Evolutionary conservation across 2,888 invertebrate species (phyloP), one percentile per base, ranked within the genome.

Genomic region (Pristionchus japonicus): DNA sequence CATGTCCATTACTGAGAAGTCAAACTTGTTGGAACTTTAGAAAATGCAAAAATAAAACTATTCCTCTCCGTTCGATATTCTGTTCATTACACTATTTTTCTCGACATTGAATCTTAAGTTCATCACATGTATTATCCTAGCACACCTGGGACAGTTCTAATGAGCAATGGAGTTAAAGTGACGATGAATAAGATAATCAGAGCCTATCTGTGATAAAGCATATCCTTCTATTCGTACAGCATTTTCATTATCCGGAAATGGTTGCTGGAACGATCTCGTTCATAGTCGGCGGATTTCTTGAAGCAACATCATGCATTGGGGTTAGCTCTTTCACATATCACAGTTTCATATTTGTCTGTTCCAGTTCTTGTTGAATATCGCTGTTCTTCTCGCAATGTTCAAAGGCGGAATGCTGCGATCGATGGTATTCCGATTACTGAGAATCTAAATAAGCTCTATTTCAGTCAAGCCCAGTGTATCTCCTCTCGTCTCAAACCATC

Each of bases 391-490:
- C 11, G 52, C 52, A 17, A 11, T 52, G 52, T 52, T 13, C 52
- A 52, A 52, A 15, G 52, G 52, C 9, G 52, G 52, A 57, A 17
- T 57, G 57, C 23, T 57, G 57, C 57, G 57, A 23, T 57, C 57
- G 6, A 57, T 57, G 23, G 57, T 57, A 20, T 20, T 49, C 57
- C 57, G 6, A 57, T 57, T 57, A 52, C 17, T 15, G 11, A 15
- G 17, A 52, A 52, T 52, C 15, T 52, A 17, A 47, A 13, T 6
- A 47, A 47, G 6, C 3, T 52, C 17, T 34, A 3, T 27, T 74
- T 74, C 74, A 74, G 74, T 37, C 31, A 34, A 74, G 74, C 37
- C 74, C 74, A 37, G 74, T 74, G 74, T 74, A 74, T 17, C 20
- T 74, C 9, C 74, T 74, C 20, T 74, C 74, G 7, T 40, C 40